Evolutionary conservation across 2,797 vertebrate genomes (phyloP).

Genomic region (Cottoperca gobio): DNA sequence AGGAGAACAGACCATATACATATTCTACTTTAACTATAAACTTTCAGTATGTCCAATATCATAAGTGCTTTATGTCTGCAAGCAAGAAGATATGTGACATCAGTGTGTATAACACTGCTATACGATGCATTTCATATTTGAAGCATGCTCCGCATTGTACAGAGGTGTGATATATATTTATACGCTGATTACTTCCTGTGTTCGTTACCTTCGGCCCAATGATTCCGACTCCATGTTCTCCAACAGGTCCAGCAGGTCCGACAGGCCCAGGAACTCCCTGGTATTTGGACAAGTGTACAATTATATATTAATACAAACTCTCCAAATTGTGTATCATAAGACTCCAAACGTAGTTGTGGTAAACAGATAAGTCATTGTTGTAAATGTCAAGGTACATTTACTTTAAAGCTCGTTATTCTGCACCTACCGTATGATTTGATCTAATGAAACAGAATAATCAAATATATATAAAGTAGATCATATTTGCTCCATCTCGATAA

Average conservation of each 20-base stretch:
- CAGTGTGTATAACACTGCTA: too few species aligned
- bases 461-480: too few species aligned
- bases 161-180: background rate
- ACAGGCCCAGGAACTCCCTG: conserved; percentile 87
- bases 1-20: background rate
- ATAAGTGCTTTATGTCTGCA: too few species aligned
- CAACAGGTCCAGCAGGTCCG: conserved; percentile 83
- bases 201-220: conserved; percentile 85
- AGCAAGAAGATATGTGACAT: too few species aligned
- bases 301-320: too few species aligned
- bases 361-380: background rate
- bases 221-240: conserved; percentile 86
- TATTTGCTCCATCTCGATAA: too few species aligned
- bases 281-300: background rate
- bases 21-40: too few species aligned
- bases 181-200: background rate
- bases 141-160: too few species aligned
- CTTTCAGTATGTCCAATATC: too few species aligned
- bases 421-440: background rate
- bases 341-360: background rate
- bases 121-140: too few species aligned
- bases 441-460: background rate
- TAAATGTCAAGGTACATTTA: conserved; percentile 1
- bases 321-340: background rate
- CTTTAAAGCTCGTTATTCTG: background rate